phyloP scores from a whole-genome alignment of 2,888 invertebrate genomes.

The Sarcophaga caerulescens region DNA sequence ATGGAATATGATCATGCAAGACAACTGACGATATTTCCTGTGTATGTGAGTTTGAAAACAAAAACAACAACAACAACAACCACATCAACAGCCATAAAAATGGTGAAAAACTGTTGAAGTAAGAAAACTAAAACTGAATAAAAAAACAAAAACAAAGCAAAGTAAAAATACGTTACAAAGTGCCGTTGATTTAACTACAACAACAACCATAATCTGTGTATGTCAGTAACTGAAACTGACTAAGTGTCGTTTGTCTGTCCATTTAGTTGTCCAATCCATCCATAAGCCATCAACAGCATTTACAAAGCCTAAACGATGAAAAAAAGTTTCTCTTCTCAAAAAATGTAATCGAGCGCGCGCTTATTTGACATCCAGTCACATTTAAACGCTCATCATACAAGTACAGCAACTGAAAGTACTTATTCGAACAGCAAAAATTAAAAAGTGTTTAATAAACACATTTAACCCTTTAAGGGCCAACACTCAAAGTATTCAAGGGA shows the following conservation, averaged over 20 bases:
- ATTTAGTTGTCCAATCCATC: not conserved
- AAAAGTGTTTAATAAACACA: not conserved
- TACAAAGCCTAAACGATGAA: not conserved
- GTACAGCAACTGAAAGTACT: slow-evolving; percentile 9
- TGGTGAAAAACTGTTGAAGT: not conserved
- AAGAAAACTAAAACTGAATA: not conserved
- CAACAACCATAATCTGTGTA: not conserved
- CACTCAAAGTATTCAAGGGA: no score
- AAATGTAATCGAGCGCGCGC: not conserved
- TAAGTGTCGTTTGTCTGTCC: slow-evolving; percentile 5
- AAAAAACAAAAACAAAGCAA: slow-evolving; percentile 16
- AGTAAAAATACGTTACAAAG: slow-evolving; percentile 45
- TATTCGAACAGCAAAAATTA: not conserved
- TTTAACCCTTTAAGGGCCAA: slow-evolving; percentile 26
- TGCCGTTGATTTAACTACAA: slow-evolving; percentile 55
- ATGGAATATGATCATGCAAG: slow-evolving; percentile 69
- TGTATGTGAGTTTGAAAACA: slow-evolving; percentile 59
- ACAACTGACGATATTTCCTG: slow-evolving; percentile 66
- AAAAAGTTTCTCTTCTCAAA: slow-evolving; percentile 56
- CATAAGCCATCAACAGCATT: not conserved
- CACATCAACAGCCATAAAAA: no score
- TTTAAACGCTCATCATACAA: slow-evolving; percentile 28
- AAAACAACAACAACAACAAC: not conserved
- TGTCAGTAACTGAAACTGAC: slow-evolving; percentile 38
- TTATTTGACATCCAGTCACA: slow-evolving; percentile 58